Conservation (phyloP, 2,113 vertebrate species). For the Eudyptes chrysolophus region DNA sequence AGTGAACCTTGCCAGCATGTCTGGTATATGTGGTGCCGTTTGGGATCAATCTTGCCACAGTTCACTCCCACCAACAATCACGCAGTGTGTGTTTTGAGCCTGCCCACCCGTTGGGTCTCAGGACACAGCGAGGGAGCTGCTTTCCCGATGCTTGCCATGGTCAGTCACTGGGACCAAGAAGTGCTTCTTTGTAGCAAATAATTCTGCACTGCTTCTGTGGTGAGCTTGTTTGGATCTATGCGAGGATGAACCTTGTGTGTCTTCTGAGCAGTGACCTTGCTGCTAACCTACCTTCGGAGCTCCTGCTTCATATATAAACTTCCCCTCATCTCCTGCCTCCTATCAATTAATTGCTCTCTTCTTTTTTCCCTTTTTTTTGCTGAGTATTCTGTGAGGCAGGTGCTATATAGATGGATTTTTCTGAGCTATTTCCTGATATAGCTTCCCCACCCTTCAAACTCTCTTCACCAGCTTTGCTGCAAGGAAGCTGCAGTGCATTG, state of each 20-base stretch:
- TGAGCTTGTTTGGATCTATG: neutral
- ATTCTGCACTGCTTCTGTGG: neutral
- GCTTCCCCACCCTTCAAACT: neutral
- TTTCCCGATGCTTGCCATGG: neutral
- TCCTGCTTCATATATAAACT: neutral
- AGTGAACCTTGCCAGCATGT: neutral
- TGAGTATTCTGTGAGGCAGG: neutral
- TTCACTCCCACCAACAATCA: neutral
- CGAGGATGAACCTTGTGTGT: neutral
- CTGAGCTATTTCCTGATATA: neutral
- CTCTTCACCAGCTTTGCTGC: neutral
- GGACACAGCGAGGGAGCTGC: fast-evolving
- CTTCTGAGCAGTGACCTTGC: neutral
- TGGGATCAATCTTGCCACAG: fast-evolving
- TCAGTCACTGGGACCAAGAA: neutral
- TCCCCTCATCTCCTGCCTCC: neutral
- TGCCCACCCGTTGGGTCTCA: neutral
- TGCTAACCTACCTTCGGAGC: neutral
- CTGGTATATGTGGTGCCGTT: fast-evolving
- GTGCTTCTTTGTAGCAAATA: neutral
- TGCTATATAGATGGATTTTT: neutral
- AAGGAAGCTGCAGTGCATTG: neutral
- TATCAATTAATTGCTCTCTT: neutral
- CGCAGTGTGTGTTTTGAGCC: neutral
- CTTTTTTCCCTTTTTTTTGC: neutral